Percentiles rank a stretch among this genome's conserved stretches.
Conservation (phyloP, 2,797 vertebrate species). For the Limnodromus scolopaceus region DNA sequence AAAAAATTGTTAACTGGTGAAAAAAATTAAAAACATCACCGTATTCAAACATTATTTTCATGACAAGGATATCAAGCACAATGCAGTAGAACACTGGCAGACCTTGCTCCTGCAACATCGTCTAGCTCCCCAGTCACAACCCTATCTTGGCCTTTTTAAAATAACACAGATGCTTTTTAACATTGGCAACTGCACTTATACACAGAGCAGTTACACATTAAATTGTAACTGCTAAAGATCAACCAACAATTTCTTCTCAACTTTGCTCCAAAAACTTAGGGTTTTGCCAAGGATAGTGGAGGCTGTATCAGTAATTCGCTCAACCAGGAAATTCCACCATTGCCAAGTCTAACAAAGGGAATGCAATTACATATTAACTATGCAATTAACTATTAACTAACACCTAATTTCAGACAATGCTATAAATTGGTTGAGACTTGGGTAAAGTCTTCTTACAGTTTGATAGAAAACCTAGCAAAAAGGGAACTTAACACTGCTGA, state of each 20-base stretch:
- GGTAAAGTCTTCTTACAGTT: not conserved
- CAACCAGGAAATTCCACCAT: not conserved
- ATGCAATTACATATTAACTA: not conserved
- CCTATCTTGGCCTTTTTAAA: not conserved
- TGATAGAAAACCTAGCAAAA: not conserved
- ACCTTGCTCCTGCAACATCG: not conserved
- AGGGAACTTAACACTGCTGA: not conserved
- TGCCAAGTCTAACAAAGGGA: not conserved
- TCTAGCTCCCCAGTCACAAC: not conserved
- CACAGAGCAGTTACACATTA: not conserved
- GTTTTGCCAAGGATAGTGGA: not conserved
- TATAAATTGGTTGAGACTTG: not conserved
- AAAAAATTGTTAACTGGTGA: not conserved
- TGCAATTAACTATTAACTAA: not conserved
- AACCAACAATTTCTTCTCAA: not conserved
- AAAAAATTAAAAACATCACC: not conserved
- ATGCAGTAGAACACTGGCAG: not conserved
- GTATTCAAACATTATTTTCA: not conserved
- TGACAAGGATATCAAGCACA: not conserved
- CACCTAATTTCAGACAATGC: not conserved
- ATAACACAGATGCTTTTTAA: not conserved
- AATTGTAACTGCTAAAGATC: not conserved
- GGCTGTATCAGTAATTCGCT: not conserved
- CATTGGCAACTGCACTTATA: not conserved
- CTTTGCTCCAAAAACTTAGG: not conserved